These are phyloP conservation scores for Paracentrotus lividus DNA, from an alignment of 53 echinoderm and acorn worm species.

Conservation along the genomic window DNA sequence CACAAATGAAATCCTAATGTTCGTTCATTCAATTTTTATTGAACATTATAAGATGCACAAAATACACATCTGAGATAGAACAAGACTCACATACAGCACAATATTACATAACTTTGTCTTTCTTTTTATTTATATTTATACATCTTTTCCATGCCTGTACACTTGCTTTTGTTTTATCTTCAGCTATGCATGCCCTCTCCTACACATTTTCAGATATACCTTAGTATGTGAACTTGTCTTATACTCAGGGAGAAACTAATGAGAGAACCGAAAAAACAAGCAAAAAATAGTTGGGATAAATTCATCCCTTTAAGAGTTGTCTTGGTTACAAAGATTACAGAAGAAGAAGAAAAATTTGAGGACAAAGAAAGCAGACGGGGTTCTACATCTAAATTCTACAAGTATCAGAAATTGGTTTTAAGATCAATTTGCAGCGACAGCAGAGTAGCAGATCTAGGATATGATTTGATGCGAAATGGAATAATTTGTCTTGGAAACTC, in stretches of 20 bases:
- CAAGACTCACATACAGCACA: slow-evolving; percentile 65
- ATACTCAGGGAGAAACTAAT: not conserved
- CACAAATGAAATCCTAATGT: not conserved
- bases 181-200: slow-evolving; percentile 65
- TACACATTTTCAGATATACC: slow-evolving; percentile 37
- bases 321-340: not conserved
- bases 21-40: slow-evolving; percentile 65
- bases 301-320: slow-evolving; percentile 32
- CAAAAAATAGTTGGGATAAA: not conserved
- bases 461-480: not conserved
- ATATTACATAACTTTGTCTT: slow-evolving; percentile 69
- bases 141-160: slow-evolving; percentile 58
- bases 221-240: not conserved
- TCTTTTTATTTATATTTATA: slow-evolving; percentile 72
- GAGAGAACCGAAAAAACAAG: slow-evolving; percentile 31
- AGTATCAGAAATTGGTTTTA: not conserved
- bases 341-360: not conserved
- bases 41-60: slow-evolving; percentile 71
- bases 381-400: slow-evolving; percentile 12
- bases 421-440: not conserved
- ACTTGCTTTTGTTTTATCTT: slow-evolving; percentile 36
- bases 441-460: not conserved
- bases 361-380: not conserved
- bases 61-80: slow-evolving; percentile 70
- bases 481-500: not conserved